Conservation (phyloP, 1,140 invertebrate genomes). For the Aphaenogaster rudis region DNA sequence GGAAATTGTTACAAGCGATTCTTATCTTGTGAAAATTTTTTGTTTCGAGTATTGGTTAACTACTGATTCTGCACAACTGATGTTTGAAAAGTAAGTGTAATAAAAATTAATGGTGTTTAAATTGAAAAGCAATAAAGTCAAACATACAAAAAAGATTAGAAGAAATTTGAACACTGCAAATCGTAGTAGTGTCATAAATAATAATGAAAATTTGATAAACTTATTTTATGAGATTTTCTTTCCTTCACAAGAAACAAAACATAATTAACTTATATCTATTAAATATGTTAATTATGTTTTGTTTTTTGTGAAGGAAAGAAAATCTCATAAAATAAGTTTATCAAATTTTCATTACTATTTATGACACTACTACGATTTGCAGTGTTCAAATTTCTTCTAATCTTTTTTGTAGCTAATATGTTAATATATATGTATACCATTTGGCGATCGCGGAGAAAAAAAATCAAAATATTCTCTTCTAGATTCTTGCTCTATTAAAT, state of each 20-base stretch:
- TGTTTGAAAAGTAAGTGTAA: neutral
- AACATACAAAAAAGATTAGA: neutral
- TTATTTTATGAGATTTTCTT: neutral
- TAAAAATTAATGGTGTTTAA: neutral
- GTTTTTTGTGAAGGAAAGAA: neutral
- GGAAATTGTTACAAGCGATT: neutral
- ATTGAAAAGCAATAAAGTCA: neutral
- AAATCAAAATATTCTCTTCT: neutral
- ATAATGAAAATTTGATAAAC: neutral
- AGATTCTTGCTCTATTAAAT: neutral
- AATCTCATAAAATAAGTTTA: neutral
- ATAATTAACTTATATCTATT: neutral
- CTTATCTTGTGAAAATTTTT: neutral
- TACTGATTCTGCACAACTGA: neutral
- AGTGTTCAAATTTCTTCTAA: neutral
- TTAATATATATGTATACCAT: neutral
- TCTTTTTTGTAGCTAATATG: neutral
- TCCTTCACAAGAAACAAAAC: neutral
- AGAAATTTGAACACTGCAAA: neutral
- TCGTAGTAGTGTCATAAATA: neutral
- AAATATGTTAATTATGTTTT: neutral
- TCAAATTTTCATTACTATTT: neutral
- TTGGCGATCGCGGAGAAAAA: neutral
- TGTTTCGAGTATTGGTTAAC: neutral
- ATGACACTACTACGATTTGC: neutral